Conservation (phyloP, 2,113 vertebrate species). For the Plestiodon gilberti region DNA sequence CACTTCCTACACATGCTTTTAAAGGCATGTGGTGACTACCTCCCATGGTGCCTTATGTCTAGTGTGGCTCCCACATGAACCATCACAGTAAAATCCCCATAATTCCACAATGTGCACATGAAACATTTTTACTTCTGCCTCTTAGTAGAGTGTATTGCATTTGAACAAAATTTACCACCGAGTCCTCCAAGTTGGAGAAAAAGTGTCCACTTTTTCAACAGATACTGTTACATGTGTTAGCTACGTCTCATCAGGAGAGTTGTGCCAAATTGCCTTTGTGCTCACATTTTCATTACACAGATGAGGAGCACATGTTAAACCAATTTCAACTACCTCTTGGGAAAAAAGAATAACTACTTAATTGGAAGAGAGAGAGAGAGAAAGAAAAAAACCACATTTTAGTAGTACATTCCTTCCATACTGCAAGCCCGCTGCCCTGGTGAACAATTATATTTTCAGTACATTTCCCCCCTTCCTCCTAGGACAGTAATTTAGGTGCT, state of each 20-base stretch:
- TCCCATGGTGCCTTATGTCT: no score
- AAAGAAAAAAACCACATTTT: slow-evolving; percentile 55
- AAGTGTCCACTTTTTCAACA: not conserved
- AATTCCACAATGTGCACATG: no score
- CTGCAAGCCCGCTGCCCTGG: slow-evolving; percentile 58
- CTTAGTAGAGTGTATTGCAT: not conserved
- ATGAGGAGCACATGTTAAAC: slow-evolving; percentile 57
- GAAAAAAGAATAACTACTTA: slow-evolving; percentile 63
- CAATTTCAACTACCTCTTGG: slow-evolving; percentile 53
- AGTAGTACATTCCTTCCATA: slow-evolving; percentile 69
- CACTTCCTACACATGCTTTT: no score
- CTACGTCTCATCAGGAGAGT: slow-evolving; percentile 44
- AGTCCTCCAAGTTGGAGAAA: not conserved
- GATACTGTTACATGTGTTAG: slow-evolving; percentile 19
- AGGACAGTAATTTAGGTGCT: slow-evolving; percentile 70
- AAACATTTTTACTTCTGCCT: not conserved
- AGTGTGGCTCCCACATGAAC: not conserved
- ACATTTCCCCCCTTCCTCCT: slow-evolving; percentile 42
- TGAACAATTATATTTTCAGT: slow-evolving; percentile 75
- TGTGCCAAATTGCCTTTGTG: slow-evolving; percentile 55
- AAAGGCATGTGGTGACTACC: no score
- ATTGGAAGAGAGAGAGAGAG: slow-evolving; percentile 45
- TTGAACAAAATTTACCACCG: not conserved
- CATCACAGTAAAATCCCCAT: no score
- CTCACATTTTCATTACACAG: slow-evolving; percentile 58